Evolutionary conservation across 1,140 invertebrate genomes (phyloP).

Genomic region (Meloidogyne chitwoodi): DNA sequence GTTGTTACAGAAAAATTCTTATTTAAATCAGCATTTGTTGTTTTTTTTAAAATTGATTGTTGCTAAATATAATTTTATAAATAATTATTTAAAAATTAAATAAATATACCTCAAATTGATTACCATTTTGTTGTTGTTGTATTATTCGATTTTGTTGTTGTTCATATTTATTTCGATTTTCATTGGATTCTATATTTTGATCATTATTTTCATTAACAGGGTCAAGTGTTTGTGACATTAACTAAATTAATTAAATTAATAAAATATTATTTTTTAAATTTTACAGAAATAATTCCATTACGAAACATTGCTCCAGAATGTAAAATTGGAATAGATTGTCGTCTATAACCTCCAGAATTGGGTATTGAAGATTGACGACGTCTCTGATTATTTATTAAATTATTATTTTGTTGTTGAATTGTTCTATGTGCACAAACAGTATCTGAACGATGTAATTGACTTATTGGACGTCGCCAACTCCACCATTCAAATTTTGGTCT

Average conservation of each 20-base stretch:
- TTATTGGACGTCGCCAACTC: neutral
- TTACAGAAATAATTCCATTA: conserved; percentile 78
- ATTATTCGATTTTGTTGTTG: too few relatives aligned
- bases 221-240: neutral
- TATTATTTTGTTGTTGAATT: neutral
- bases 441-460: neutral
- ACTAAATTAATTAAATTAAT: neutral
- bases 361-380: neutral
- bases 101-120: neutral
- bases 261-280: neutral
- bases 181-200: neutral
- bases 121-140: neutral
- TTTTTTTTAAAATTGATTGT: neutral
- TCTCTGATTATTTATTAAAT: neutral
- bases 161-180: neutral
- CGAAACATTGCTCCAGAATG: conserved; percentile 65
- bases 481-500: neutral
- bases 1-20: neutral
- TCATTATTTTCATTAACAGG: neutral
- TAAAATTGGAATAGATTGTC: conserved; percentile 62
- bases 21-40: neutral
- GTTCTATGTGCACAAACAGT: neutral
- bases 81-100: too few relatives aligned
- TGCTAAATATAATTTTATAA: neutral
- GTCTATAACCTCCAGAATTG: conserved; percentile 16